Conservation (phyloP, 1,140 invertebrate species). For the Diprion similis region DNA sequence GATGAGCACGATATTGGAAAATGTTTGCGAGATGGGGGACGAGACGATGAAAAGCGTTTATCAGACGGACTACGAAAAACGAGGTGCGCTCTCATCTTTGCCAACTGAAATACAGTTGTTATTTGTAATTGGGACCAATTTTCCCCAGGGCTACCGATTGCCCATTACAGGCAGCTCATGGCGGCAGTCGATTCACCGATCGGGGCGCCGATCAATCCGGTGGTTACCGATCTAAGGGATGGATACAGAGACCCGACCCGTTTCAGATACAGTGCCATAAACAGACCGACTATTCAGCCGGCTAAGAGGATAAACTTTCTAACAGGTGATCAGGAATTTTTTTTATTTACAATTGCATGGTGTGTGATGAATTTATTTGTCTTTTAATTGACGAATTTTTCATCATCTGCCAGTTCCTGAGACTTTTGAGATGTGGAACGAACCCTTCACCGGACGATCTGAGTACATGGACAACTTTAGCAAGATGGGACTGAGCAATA, state of each 20-base stretch:
- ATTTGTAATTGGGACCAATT: not conserved
- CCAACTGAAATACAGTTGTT: not conserved
- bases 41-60: slow-evolving; percentile 68
- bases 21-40: slow-evolving; percentile 64
- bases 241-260: slow-evolving; percentile 58
- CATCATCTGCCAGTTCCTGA: slow-evolving; percentile 48
- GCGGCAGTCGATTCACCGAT: slow-evolving; percentile 57
- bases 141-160: slow-evolving; percentile 43
- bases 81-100: slow-evolving; percentile 51
- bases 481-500: slow-evolving; percentile 63
- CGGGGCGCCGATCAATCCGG: slow-evolving; percentile 50
- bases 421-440: slow-evolving; percentile 59
- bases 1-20: slow-evolving; percentile 64
- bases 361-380: not conserved
- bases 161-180: slow-evolving; percentile 51
- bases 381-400: not conserved
- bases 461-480: slow-evolving; percentile 69
- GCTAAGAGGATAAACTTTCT: slow-evolving; percentile 47
- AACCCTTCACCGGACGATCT: slow-evolving; percentile 61
- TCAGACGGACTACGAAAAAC: slow-evolving; percentile 65
- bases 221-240: slow-evolving; percentile 45
- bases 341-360: slow-evolving; percentile 16
- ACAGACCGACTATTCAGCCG: slow-evolving; percentile 51
- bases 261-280: slow-evolving; percentile 53
- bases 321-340: slow-evolving; percentile 41